Base-by-base conservation (phyloP, 2,113 vertebrate species). In the Cervus canadensis region DNA sequence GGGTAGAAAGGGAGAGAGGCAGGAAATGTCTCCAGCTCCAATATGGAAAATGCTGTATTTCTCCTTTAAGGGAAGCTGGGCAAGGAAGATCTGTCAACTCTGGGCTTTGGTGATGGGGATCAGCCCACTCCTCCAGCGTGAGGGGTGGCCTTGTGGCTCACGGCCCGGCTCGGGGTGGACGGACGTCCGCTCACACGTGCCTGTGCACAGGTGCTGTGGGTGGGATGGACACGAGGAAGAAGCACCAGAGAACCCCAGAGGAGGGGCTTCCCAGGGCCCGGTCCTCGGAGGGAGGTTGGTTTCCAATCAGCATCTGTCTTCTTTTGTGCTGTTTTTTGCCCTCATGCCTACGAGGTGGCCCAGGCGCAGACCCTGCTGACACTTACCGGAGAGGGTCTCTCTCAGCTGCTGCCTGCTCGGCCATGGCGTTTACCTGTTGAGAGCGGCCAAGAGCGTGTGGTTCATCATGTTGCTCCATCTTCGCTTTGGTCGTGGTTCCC, bases 31-130 rank as follows among this genome's bases (percentile, higher is more conserved):
- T 96, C 94, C 78, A 98, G 96, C 95, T 97, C 92, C 76, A 91
- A 98, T 96, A 95, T 64, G 96, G 94, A 91, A 97, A 98, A 97
- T 91, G 94, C 94, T 95, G 50, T 97, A 97, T 98, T 98, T 97
- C 94, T 98, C 98, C 97, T 98, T 97, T 89, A 98, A 98, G 97
- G 98, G 93, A 98, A 92, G 98, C 98, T 98, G 97, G 98, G 96
- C 97, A 97, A 12, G 4, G 30, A 48, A 98, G 98, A 97, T 98
- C 97, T 96, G 78, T 96, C 95, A 98, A 97, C 98, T 97, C 94
- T 91, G 97, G 98, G 97, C 97, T 98, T 98, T 88, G 87, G 98
- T 96, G 97, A 97, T 92, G 98, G 97, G 96, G 96, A 97, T 98
- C 97, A 97, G 97, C 28, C 98, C 97, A 92, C 94, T 98, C 98